phyloP scores from a whole-genome alignment of 2,888 invertebrate genomes.

The Stenodera caucasica region DNA sequence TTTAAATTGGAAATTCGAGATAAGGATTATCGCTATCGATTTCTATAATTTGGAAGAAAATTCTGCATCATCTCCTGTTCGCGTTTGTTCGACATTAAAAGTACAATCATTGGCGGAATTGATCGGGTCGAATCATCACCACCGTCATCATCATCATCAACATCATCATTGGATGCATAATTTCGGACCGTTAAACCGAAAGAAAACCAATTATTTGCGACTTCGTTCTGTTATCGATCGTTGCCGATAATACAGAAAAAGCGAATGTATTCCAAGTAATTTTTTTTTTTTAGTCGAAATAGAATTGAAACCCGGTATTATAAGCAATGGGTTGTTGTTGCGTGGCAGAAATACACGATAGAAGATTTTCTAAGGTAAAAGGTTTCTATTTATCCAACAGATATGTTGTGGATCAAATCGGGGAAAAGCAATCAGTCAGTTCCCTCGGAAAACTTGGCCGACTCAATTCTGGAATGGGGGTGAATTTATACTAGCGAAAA shows the following conservation, averaged over 20 bases:
- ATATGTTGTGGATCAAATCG: conserved; percentile 53
- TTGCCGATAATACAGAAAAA: too few species aligned
- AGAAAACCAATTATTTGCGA: conserved; percentile 6
- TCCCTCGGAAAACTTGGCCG: too few species aligned
- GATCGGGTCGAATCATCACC: too few species aligned
- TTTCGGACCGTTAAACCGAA: neutral
- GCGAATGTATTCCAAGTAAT: neutral
- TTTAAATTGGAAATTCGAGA: too few species aligned
- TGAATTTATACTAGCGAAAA: neutral
- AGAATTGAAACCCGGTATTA: neutral
- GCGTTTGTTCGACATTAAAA: too few species aligned
- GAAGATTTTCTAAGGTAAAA: conserved; percentile 42
- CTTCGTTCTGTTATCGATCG: too few species aligned
- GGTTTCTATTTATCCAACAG: conserved; percentile 53
- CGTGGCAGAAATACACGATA: conserved; percentile 27
- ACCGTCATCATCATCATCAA: too few species aligned
- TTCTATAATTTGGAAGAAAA: too few species aligned
- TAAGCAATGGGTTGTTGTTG: neutral
- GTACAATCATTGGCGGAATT: too few species aligned
- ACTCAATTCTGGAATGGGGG: conserved; percentile 27
- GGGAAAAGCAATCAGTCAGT: conserved; percentile 52
- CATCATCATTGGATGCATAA: neutral
- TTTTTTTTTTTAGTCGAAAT: neutral
- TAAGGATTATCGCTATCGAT: too few species aligned
- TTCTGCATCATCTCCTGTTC: too few species aligned